Evolutionary conservation across 2,797 vertebrate species (phyloP).

Genomic region (Toxotes lorentzi): DNA sequence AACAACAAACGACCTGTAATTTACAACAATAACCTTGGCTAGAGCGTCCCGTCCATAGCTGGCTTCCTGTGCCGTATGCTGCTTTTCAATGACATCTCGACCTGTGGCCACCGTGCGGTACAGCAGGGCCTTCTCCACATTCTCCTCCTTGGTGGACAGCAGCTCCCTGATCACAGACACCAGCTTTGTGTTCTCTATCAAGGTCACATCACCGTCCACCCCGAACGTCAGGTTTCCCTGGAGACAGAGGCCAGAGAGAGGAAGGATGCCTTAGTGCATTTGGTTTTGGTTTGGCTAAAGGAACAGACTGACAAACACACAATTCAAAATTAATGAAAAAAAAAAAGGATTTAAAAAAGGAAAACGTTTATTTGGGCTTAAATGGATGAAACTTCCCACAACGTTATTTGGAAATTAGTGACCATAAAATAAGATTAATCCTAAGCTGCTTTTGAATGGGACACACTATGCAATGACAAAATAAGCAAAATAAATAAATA

Average conservation of each 20-base stretch:
- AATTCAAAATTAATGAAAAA: not conserved
- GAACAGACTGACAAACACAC: not conserved
- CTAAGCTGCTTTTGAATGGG: not conserved
- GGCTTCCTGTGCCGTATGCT: conserved; percentile 95
- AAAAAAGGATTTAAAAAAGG: too few relatives aligned
- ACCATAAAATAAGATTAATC: not conserved
- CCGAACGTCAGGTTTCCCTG: conserved; percentile 95
- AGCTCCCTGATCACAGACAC: conserved; percentile 90
- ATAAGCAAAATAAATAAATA: not conserved
- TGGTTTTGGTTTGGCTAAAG: too few relatives aligned
- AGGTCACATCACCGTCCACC: conserved; percentile 91
- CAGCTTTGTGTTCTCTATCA: conserved; percentile 91
- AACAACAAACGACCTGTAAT: too few relatives aligned
- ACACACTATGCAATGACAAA: not conserved
- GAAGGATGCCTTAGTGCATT: not conserved
- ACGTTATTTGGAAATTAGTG: not conserved
- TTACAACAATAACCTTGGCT: conserved; percentile 88
- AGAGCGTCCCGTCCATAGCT: conserved; percentile 95
- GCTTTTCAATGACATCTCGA: conserved; percentile 96
- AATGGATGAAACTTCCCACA: not conserved
- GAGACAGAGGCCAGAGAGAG: not conserved
- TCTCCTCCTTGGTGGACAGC: conserved; percentile 91
- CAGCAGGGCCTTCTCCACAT: conserved; percentile 94
- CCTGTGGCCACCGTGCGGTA: conserved; percentile 97
- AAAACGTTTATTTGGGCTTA: not conserved